These are phyloP conservation scores for Gobionotothen gibberifrons DNA, from an alignment of 2,797 vertebrate genomes.

Conservation along the genomic window DNA sequence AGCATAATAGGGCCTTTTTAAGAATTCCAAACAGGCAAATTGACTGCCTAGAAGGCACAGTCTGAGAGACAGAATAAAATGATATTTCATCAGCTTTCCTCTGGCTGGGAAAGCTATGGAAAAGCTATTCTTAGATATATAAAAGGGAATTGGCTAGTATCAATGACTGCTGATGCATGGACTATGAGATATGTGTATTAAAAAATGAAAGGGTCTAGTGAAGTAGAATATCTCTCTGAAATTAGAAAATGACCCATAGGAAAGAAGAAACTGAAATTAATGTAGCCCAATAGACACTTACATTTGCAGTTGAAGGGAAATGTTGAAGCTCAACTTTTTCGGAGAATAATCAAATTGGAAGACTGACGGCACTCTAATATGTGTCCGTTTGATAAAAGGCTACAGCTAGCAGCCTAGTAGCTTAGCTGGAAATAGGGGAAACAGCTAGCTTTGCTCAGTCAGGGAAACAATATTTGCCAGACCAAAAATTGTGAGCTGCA, in stretches of 20 bases:
- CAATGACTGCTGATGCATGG: conserved; percentile 20
- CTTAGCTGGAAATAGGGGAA: background rate
- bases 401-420: background rate
- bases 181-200: conserved; percentile 21
- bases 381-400: background rate
- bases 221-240: conserved; percentile 10
- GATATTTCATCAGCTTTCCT: background rate
- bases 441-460: background rate
- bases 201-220: conserved; percentile 8
- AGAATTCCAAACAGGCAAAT: conserved; percentile 14
- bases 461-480: background rate
- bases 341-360: background rate
- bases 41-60: background rate
- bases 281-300: background rate
- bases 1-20: background rate
- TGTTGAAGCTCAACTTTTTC: background rate
- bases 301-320: background rate
- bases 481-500: background rate
- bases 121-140: conserved; percentile 12
- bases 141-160: conserved; percentile 11
- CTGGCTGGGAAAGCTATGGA: conserved; percentile 2
- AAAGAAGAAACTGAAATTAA: background rate
- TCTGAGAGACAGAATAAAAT: background rate
- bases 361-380: background rate
- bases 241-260: conserved; percentile 8